Evolutionary conservation across 1,140 invertebrate genomes (phyloP), one percentile per base, ranked within the genome.

Genomic region (Lerema accius): DNA sequence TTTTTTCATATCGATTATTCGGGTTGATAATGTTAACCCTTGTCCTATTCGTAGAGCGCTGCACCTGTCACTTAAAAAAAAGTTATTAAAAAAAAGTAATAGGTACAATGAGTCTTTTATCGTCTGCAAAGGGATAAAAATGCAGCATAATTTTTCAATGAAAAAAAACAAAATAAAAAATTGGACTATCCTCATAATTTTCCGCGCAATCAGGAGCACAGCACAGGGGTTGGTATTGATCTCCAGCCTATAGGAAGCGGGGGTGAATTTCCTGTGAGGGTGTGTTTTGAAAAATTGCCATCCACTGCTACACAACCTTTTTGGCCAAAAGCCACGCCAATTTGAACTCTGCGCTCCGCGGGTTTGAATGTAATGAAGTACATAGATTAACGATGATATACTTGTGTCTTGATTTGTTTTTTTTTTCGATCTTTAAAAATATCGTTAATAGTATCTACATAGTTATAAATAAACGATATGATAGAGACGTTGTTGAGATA

Each of bases 241-340:
- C 84, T 77, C 65, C 74, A 76, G 80, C 82, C 80, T 84, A 87
- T 80, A 80, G 81, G 75, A 84, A 86, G 77, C 69, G 78, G 80
- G 77, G 84, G 73, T 71, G 76, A 78, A 73, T 73, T 80, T 84
- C 82, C 80, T 81, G 76, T 75, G 69, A 74, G 80, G 83, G 78
- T 73, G 80, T 84, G 86, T 89, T 89, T 89, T 87, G 86, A 89
- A 87, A 89, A 89, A 89, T 89, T 89, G 84, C 83, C 84, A 87
- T 79, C 84, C 78, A 71, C 69, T 67, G 62, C 51, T 56, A 64
- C 70, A 73, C 71, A 79, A 76, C 72, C 76, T 82, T 79, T 78
- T 78, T 79, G 73, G 63, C 26, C 53, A 49, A 68, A 72, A 69
- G 28, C 68, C 71, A 74, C 50, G 45, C 67, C 35, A 76, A 74